Conservation (phyloP, 1,140 invertebrate genomes). For the Sesamia nonagrioides region DNA sequence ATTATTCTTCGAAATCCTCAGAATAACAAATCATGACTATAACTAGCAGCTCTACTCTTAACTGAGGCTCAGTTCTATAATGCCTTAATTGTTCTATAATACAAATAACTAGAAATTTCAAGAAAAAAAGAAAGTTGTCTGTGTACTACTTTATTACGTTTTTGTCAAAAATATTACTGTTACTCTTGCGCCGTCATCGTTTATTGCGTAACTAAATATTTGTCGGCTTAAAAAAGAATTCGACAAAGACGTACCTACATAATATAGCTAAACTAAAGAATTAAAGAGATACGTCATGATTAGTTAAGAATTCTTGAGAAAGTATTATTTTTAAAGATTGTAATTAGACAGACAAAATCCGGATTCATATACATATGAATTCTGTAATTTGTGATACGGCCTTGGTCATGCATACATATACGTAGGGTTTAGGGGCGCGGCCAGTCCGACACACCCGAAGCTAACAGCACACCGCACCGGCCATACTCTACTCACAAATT, state of each 20-base stretch:
- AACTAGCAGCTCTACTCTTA: slow-evolving; percentile 50
- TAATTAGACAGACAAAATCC: neutral
- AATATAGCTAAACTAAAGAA: neutral
- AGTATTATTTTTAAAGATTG: neutral
- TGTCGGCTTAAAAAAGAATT: no score
- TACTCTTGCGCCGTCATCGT: neutral
- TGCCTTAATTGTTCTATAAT: neutral
- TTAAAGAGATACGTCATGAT: no score
- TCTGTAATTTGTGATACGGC: no score
- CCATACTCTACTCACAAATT: neutral
- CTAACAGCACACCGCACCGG: neutral
- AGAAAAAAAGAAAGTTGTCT: no score
- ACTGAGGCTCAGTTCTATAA: neutral
- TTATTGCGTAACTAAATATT: neutral
- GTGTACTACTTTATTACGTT: no score
- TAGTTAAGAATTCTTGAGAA: neutral
- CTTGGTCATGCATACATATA: slow-evolving; percentile 59
- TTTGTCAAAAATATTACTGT: no score
- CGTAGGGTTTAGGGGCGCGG: neutral
- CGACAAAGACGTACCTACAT: neutral
- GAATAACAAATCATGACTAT: slow-evolving; percentile 39
- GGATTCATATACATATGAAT: slow-evolving; percentile 51
- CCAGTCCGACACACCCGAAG: neutral
- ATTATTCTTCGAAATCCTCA: slow-evolving; percentile 66
- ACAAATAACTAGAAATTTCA: neutral